phyloP scores from a whole-genome alignment of 2,888 invertebrate species.

The Blastobasis adustella region DNA sequence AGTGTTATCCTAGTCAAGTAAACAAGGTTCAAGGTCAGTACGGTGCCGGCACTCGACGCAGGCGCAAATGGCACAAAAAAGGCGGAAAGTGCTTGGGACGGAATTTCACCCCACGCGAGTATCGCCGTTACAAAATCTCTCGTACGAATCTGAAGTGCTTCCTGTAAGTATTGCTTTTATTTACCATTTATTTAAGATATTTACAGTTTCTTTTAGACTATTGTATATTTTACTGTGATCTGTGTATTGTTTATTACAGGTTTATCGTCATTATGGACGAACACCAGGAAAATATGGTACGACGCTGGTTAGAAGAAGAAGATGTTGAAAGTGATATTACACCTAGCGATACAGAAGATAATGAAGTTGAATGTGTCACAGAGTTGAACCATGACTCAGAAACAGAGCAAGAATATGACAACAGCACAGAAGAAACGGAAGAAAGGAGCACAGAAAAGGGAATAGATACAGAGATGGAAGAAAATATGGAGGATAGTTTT shows the following conservation, averaged over 20 bases:
- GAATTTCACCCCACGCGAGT: neutral
- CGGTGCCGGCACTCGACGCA: neutral
- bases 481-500: too few species aligned
- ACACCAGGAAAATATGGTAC: too few species aligned
- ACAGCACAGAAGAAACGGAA: too few species aligned
- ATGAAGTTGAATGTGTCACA: too few species aligned
- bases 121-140: conserved; percentile 1
- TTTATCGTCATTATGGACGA: too few species aligned
- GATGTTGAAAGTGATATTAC: too few species aligned
- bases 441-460: too few species aligned
- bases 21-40: neutral
- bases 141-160: neutral
- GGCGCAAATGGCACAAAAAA: neutral
- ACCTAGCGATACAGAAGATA: too few species aligned
- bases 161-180: conserved; percentile 1
- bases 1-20: conserved; percentile 1
- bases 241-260: neutral
- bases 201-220: neutral
- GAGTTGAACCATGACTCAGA: too few species aligned
- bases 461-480: too few species aligned
- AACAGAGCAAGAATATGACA: too few species aligned
- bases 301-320: too few species aligned
- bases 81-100: conserved; percentile 1
- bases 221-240: neutral
- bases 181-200: neutral